Base-by-base conservation (phyloP, 2,113 vertebrate genomes). In the Saccopteryx leptura region DNA sequence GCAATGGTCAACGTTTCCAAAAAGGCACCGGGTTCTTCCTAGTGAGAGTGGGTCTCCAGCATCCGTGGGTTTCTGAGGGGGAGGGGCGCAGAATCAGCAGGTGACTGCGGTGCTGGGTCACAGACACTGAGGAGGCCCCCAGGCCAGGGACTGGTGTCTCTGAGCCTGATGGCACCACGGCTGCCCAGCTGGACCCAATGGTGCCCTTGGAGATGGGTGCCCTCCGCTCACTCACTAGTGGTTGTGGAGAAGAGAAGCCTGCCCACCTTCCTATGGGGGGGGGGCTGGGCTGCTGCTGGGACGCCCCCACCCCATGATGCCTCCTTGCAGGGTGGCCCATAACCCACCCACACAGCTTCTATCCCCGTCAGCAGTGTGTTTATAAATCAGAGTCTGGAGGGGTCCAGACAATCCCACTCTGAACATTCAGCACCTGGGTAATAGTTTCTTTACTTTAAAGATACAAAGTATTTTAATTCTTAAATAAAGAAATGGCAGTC, bases 161-260 rank as follows among this genome's bases (percentile, higher is more conserved):
- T 23, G 63, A 83, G 65, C 58, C 58, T n/a, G 19, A 11, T 1
- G 4, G 4, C n/a, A 7, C 54, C 17, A 31, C 39, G 15, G 46
- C 46, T 39, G 7, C 14, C 0, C 19, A 14, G 50, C 65, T 80
- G 17, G 2, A 33, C 15, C 33, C 31, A 3, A 4, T 0, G 33
- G 28, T 9, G 1, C 3, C 60, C 24, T 1, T 12, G 65, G 13
- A 12, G 17, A 24, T 3, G 2, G 1, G 15, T 4, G 4, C 56
- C 24, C 18, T 3, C 24, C 0, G 6, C 28, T 24, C 65, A 5
- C 0, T 24, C 54, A 7, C 10, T 11, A 28, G 69, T 15, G 2
- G 17, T 21, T 0, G 0, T 1, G 1, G 23, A 15, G 31, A 48
- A 5, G 0, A 39, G 54, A 48, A 11, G 5, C n/a, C n/a, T 24